A percentile compares a stretch with the other conserved stretches of the same genome.
phyloP scores from a whole-genome alignment of 2,888 invertebrate species.

The Slavum lentiscoides region DNA sequence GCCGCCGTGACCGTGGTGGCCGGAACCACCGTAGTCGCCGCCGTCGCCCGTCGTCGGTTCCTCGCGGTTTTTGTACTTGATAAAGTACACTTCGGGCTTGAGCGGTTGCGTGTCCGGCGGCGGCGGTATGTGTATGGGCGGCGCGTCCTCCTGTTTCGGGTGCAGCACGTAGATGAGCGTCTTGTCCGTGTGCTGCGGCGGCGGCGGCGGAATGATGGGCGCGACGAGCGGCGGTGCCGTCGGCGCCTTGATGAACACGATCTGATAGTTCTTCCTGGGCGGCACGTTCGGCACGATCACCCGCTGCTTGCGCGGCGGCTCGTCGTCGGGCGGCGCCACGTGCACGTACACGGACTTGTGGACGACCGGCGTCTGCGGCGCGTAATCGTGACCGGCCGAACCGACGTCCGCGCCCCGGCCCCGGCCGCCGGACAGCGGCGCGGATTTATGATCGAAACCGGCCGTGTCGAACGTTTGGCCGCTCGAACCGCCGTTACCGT shows the following conservation, averaged over 20 bases:
- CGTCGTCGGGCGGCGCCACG: conserved; percentile 57
- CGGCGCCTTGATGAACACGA: conserved; percentile 58
- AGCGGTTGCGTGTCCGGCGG: conserved; percentile 56
- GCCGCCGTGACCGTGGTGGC: background rate
- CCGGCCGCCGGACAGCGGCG: conserved; percentile 50
- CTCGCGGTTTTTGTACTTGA: conserved; percentile 55
- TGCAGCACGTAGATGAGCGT: conserved; percentile 58
- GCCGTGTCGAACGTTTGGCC: conserved; percentile 55
- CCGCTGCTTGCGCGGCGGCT: conserved; percentile 56
- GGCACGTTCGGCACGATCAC: conserved; percentile 56
- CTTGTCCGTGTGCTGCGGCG: conserved; percentile 57
- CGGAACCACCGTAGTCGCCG: background rate
- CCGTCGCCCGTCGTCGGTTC: conserved; percentile 18
- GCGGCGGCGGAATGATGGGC: conserved; percentile 57
- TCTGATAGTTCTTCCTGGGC: conserved; percentile 58
- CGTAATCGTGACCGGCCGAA: conserved; percentile 24
- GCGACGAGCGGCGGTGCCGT: conserved; percentile 55
- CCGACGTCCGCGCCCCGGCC: conserved; percentile 43
- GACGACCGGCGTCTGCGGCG: conserved; percentile 54
- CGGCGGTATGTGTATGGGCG: conserved; percentile 56
- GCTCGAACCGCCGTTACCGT: conserved; percentile 9
- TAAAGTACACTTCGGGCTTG: conserved; percentile 57
- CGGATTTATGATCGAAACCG: conserved; percentile 57
- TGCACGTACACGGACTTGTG: conserved; percentile 58
- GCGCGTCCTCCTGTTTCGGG: conserved; percentile 57